Percentiles rank a stretch among this genome's conserved stretches.
Conservation (phyloP, 2,888 invertebrate species). For the Polydesmus complanatus region DNA sequence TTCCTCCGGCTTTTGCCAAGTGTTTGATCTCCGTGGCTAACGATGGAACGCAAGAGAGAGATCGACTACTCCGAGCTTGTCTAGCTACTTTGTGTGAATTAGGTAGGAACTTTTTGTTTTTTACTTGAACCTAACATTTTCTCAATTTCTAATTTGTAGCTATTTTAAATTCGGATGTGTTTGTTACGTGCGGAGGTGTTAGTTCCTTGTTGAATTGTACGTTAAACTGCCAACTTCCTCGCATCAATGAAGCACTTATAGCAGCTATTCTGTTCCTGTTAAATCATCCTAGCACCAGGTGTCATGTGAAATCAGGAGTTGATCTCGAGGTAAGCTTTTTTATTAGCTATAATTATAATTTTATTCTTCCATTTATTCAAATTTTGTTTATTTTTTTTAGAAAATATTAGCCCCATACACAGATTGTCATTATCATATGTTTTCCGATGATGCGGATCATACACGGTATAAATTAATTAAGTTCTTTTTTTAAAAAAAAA, state of each 20-base stretch:
- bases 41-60: conserved; percentile 62
- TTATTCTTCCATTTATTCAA: conserved; percentile 1
- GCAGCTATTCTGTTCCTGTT: conserved; percentile 72
- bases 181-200: conserved; percentile 52
- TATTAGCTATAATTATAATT: too few species aligned
- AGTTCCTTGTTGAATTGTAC: conserved; percentile 64
- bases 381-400: conserved; percentile 41
- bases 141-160: conserved; percentile 37
- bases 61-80: conserved; percentile 68
- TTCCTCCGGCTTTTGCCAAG: conserved; percentile 61
- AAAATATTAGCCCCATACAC: conserved; percentile 86
- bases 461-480: conserved; percentile 42
- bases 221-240: conserved; percentile 70
- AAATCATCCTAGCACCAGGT: conserved; percentile 66
- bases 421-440: conserved; percentile 59
- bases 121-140: not conserved
- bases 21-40: conserved; percentile 70
- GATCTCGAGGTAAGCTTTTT: conserved; percentile 32
- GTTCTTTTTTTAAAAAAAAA: not conserved
- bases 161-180: conserved; percentile 63
- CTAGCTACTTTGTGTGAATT: conserved; percentile 79
- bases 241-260: conserved; percentile 78
- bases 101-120: conserved; percentile 40
- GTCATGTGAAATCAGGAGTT: conserved; percentile 54
- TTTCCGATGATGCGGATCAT: conserved; percentile 29